A percentile compares a stretch with the other conserved stretches of the same genome.
These are phyloP conservation scores for Drosophila pegasa DNA, from an alignment of 2,888 invertebrate species.

Conservation along the genomic window DNA sequence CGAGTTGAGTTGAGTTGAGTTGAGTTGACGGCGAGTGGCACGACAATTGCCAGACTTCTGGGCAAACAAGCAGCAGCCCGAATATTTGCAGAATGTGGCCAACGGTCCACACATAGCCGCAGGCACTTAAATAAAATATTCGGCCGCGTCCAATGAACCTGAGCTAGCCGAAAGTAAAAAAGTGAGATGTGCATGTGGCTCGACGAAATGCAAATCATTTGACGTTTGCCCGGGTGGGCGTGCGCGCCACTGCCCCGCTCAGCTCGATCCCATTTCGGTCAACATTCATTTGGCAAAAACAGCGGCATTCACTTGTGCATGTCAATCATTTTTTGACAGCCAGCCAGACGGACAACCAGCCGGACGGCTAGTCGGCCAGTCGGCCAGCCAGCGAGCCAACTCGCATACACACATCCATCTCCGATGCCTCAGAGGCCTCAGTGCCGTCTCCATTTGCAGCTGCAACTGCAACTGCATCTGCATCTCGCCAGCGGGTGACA, in stretches of 20 bases:
- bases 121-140: conserved; percentile 65
- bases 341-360: conserved; percentile 51
- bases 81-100: conserved; percentile 59
- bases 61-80: conserved; percentile 61
- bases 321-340: conserved; percentile 75
- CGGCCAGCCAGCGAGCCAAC: conserved; percentile 49
- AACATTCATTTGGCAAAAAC: conserved; percentile 58
- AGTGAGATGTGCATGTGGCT: conserved; percentile 44
- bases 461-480: conserved; percentile 34
- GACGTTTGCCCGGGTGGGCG: conserved; percentile 56
- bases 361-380: too few relatives aligned
- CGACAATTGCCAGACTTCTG: conserved; percentile 67
- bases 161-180: conserved; percentile 11
- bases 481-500: conserved; percentile 33
- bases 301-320: conserved; percentile 72
- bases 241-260: conserved; percentile 15
- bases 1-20: conserved; percentile 5
- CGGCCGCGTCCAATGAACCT: conserved; percentile 48
- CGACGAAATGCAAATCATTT: conserved; percentile 69
- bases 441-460: conserved; percentile 35
- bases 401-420: conserved; percentile 51
- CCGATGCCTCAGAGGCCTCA: conserved; percentile 14
- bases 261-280: conserved; percentile 54
- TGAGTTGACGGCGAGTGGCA: conserved; percentile 24
- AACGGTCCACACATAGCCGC: conserved; percentile 51